Evolutionary conservation across 2,113 vertebrate species (phyloP).

Genomic region (Globicephala melas): DNA sequence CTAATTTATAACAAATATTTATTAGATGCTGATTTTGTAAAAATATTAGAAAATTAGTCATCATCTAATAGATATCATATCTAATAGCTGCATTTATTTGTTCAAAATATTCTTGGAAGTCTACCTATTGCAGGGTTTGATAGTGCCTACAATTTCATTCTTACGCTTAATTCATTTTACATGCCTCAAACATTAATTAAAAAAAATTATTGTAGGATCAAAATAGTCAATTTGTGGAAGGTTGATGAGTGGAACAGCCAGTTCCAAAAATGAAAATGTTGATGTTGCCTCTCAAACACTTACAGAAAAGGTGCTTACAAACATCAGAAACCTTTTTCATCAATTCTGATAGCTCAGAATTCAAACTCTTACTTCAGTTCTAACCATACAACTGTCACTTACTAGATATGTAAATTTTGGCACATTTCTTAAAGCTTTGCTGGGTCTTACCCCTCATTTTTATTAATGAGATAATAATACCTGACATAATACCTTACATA

Average conservation of each 20-base stretch:
- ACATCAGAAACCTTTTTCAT: neutral
- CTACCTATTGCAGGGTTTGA: neutral
- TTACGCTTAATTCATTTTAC: neutral
- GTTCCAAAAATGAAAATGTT: neutral
- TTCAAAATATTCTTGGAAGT: neutral
- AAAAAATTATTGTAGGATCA: neutral
- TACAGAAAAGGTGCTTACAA: neutral
- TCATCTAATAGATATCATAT: neutral
- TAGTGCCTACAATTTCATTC: neutral
- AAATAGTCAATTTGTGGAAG: neutral
- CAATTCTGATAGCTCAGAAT: neutral
- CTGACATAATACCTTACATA: neutral
- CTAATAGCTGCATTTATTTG: neutral
- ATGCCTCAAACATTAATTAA: neutral
- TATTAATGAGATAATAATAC: neutral
- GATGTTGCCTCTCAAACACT: neutral
- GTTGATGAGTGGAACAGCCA: neutral
- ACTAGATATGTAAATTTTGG: neutral
- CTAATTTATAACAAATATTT: neutral
- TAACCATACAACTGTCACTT: neutral
- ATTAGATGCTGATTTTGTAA: neutral
- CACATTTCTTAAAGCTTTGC: neutral
- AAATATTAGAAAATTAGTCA: neutral
- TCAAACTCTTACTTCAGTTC: neutral
- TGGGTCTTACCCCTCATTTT: neutral